A percentile compares a stretch with the other conserved stretches of the same genome.
These are phyloP conservation scores for Macaria notata DNA, from an alignment of 2,888 invertebrate genomes.

Conservation along the genomic window DNA sequence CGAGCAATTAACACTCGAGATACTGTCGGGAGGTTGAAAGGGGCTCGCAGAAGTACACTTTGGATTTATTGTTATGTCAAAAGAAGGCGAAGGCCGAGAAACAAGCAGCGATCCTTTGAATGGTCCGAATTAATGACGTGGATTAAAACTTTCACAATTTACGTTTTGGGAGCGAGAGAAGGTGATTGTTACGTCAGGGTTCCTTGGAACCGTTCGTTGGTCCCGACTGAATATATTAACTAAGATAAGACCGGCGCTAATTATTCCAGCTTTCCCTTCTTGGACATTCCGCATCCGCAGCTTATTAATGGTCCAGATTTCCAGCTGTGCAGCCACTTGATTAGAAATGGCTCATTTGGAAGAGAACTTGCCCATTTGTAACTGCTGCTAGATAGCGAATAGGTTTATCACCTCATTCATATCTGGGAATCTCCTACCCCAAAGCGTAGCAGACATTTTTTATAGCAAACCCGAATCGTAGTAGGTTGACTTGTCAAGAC, in stretches of 20 bases:
- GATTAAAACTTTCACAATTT: conserved; percentile 21
- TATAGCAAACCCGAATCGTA: too few relatives aligned
- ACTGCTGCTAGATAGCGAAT: too few relatives aligned
- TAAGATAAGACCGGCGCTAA: conserved; percentile 64
- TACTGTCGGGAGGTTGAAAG: conserved; percentile 31
- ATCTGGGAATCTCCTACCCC: too few relatives aligned
- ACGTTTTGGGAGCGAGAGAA: conserved; percentile 18
- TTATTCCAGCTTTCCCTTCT: conserved; percentile 49
- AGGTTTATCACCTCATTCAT: too few relatives aligned
- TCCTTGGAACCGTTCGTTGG: conserved; percentile 33
- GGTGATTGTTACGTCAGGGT: conserved; percentile 21
- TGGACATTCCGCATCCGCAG: conserved; percentile 26
- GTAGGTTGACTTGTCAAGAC: too few relatives aligned
- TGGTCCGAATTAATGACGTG: conserved; percentile 12
- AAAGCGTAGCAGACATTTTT: too few relatives aligned
- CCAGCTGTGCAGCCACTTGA: conserved; percentile 16
- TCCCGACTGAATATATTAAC: conserved; percentile 62
- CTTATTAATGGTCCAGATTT: conserved; percentile 40
- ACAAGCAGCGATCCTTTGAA: conserved; percentile 13
- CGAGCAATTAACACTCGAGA: conserved; percentile 45
- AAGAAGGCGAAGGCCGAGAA: conserved; percentile 23
- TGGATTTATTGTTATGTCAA: conserved; percentile 33
- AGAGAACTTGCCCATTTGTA: too few relatives aligned
- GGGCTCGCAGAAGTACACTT: conserved; percentile 22
- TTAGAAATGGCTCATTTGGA: neutral